These are phyloP conservation scores for Mimachlamys varia DNA, from an alignment of 2,888 invertebrate genomes.

Conservation along the genomic window DNA sequence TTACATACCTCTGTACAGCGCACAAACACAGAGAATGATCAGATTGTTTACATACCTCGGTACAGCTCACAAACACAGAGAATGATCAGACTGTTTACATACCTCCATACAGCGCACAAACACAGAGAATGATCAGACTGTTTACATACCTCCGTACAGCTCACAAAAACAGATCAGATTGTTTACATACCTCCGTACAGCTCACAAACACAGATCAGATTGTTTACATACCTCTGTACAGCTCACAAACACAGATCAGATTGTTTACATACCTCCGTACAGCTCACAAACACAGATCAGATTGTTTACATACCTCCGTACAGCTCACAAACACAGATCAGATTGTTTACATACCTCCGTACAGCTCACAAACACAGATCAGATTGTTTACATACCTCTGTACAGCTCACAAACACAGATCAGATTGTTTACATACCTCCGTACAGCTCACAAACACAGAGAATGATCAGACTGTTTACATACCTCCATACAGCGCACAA, in stretches of 20 bases:
- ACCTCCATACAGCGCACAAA: slow-evolving; percentile 80
- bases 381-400: slow-evolving; percentile 79
- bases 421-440: slow-evolving; percentile 79
- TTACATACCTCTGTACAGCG: slow-evolving; percentile 80
- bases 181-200: too few species aligned
- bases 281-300: slow-evolving; percentile 79
- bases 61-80: slow-evolving; percentile 79
- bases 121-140: slow-evolving; percentile 76
- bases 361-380: slow-evolving; percentile 79
- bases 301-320: slow-evolving; percentile 80
- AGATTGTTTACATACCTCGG: slow-evolving; percentile 79
- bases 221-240: slow-evolving; percentile 79
- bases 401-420: slow-evolving; percentile 79
- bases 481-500: slow-evolving; percentile 80
- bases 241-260: slow-evolving; percentile 79
- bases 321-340: slow-evolving; percentile 79
- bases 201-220: too few species aligned
- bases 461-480: slow-evolving; percentile 71
- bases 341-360: slow-evolving; percentile 79
- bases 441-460: slow-evolving; percentile 79
- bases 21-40: slow-evolving; percentile 77
- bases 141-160: too few species aligned
- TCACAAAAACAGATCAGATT: too few species aligned
- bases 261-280: slow-evolving; percentile 79
- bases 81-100: slow-evolving; percentile 70